Percentiles rank a stretch among this genome's conserved stretches.
Conservation (phyloP, 1,140 invertebrate species). For the Drosophila trapezifrons region DNA sequence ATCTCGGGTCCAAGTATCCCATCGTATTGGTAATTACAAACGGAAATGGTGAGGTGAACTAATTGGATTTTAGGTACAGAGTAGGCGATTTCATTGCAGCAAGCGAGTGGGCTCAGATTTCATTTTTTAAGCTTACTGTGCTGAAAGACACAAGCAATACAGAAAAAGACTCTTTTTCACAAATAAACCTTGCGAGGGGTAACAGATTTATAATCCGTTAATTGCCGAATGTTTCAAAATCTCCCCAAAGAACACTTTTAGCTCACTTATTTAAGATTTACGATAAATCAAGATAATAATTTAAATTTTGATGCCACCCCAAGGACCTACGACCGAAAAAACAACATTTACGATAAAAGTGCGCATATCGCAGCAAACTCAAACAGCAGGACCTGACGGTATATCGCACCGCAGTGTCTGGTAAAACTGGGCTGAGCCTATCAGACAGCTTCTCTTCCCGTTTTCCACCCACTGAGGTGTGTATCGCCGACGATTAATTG, state of each 20-base stretch:
- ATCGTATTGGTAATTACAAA: conserved; percentile 45
- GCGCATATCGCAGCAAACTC: conserved; percentile 40
- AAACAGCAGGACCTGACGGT: conserved; percentile 31
- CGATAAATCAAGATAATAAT: conserved; percentile 64
- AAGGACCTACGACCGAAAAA: conserved; percentile 44
- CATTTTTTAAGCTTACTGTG: not conserved
- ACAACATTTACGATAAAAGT: conserved; percentile 37
- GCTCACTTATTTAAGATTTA: conserved; percentile 50
- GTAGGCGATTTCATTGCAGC: conserved; percentile 7
- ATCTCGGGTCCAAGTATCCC: conserved; percentile 2
- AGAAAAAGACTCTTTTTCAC: no score
- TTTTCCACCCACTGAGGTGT: conserved; percentile 12
- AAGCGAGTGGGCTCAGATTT: no score
- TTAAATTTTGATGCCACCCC: conserved; percentile 67
- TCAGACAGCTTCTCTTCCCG: not conserved
- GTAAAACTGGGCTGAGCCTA: conserved; percentile 28
- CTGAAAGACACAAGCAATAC: not conserved
- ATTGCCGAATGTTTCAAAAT: not conserved
- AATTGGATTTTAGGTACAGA: conserved; percentile 39
- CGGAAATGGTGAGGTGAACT: conserved; percentile 36
- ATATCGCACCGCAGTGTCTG: conserved; percentile 7
- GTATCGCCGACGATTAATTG: conserved; percentile 77
- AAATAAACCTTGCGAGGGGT: no score
- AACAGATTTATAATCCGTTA: conserved; percentile 38
- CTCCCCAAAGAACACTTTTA: conserved; percentile 21